phyloP scores from a whole-genome alignment of 2,888 invertebrate genomes.

The Macrosoma leucophasiata region DNA sequence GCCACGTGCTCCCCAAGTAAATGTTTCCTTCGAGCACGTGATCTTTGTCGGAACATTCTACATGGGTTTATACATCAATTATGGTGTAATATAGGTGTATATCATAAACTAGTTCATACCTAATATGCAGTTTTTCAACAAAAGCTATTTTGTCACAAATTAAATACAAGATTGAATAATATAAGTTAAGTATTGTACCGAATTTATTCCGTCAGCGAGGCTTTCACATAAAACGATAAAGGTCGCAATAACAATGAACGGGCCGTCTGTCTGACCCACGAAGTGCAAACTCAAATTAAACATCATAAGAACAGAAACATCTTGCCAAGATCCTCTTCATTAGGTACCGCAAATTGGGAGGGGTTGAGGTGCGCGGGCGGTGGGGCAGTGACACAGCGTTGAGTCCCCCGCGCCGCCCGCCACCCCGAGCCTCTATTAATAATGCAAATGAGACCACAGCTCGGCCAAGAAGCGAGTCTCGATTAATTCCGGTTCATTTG shows the following conservation, averaged over 20 bases:
- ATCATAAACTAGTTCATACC: no score
- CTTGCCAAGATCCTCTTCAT: slow-evolving; percentile 73
- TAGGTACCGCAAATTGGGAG: slow-evolving; percentile 67
- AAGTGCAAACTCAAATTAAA: slow-evolving; percentile 72
- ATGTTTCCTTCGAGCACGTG: slow-evolving; percentile 5
- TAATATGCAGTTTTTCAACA: background rate
- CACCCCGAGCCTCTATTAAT: slow-evolving; percentile 70
- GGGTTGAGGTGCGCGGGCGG: slow-evolving; percentile 31
- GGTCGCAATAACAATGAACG: slow-evolving; percentile 64
- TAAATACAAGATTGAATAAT: background rate
- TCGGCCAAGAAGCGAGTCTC: slow-evolving; percentile 72
- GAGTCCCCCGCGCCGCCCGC: slow-evolving; percentile 28
- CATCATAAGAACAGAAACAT: slow-evolving; percentile 74
- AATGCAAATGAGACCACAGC: slow-evolving; percentile 76
- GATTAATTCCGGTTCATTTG: slow-evolving; percentile 76
- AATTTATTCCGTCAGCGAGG: no score
- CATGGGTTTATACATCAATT: background rate
- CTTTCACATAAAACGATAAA: slow-evolving; percentile 33
- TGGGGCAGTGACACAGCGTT: slow-evolving; percentile 58
- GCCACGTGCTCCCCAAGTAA: slow-evolving; percentile 16
- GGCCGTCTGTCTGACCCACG: slow-evolving; percentile 55
- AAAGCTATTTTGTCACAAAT: background rate
- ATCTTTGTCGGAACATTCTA: slow-evolving; percentile 2
- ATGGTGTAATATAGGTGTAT: background rate
- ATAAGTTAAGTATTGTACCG: no score